Evolutionary conservation across 2,888 invertebrate species (phyloP).

Genomic region (Lochmaea crataegi): DNA sequence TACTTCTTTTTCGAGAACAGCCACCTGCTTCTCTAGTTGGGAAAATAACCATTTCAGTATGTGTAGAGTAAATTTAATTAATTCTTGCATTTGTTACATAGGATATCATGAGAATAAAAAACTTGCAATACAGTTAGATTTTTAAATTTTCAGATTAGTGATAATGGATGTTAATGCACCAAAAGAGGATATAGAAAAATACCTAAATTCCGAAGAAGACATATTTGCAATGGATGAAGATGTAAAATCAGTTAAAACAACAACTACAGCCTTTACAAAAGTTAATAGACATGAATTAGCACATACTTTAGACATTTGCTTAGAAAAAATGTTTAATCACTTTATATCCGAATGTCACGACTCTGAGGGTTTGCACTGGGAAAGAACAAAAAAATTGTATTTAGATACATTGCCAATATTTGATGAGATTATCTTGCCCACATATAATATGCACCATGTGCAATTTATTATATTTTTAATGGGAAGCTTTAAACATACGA

Average conservation of each 20-base stretch:
- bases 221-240: conserved; percentile 73
- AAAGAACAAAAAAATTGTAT: conserved; percentile 71
- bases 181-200: conserved; percentile 67
- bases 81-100: too few species aligned
- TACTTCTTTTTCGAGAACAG: too few species aligned
- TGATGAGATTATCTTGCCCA: conserved; percentile 84
- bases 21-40: too few species aligned
- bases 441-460: conserved; percentile 83
- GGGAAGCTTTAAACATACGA: conserved; percentile 72
- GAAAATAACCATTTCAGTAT: too few species aligned
- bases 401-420: conserved; percentile 76
- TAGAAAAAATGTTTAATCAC: conserved; percentile 79
- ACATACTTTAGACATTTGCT: conserved; percentile 80
- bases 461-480: conserved; percentile 83
- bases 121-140: conserved; percentile 12
- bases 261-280: conserved; percentile 57
- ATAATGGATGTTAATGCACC: conserved; percentile 80
- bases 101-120: too few species aligned
- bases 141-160: conserved; percentile 70
- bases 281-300: conserved; percentile 62
- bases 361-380: conserved; percentile 67
- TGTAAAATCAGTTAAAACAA: conserved; percentile 58
- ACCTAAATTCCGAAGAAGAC: conserved; percentile 51
- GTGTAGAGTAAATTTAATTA: too few species aligned
- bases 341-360: conserved; percentile 72